Evolutionary conservation across 2,888 invertebrate genomes (phyloP).

Genomic region (Drosophila ezoana): DNA sequence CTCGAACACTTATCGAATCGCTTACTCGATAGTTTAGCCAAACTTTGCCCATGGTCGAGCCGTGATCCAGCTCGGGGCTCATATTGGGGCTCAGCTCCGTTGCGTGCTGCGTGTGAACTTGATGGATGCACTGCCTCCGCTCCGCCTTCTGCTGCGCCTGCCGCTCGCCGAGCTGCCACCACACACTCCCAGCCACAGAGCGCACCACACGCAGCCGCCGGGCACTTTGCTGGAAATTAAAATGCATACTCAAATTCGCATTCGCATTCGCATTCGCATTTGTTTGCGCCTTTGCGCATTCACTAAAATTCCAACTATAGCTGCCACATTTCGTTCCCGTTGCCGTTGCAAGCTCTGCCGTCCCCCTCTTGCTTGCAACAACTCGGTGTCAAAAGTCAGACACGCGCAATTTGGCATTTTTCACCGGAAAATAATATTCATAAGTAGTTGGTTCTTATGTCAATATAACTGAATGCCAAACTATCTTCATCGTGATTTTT

Average conservation of each 20-base stretch:
- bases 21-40: background rate
- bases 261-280: slow-evolving; percentile 24
- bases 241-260: slow-evolving; percentile 43
- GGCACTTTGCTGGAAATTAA: slow-evolving; percentile 70
- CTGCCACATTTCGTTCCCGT: background rate
- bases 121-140: slow-evolving; percentile 76
- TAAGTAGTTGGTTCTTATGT: slow-evolving; percentile 1
- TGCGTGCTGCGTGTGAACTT: slow-evolving; percentile 74
- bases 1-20: background rate
- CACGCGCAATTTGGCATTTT: slow-evolving; percentile 19
- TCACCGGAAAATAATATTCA: background rate
- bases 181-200: slow-evolving; percentile 1
- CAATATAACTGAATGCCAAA: background rate
- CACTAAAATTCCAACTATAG: slow-evolving; percentile 27
- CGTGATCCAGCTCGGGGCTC: slow-evolving; percentile 7
- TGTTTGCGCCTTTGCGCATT: slow-evolving; percentile 18
- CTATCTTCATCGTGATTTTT: background rate
- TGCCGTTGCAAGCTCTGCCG: background rate
- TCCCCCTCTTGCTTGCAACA: background rate
- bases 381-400: slow-evolving; percentile 16
- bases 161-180: slow-evolving; percentile 14
- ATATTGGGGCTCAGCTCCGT: slow-evolving; percentile 27
- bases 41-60: slow-evolving; percentile 28
- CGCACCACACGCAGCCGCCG: slow-evolving; percentile 45
- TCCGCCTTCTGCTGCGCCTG: slow-evolving; percentile 51